phyloP scores from a whole-genome alignment of 2,113 vertebrate species.

The Pipa parva region DNA sequence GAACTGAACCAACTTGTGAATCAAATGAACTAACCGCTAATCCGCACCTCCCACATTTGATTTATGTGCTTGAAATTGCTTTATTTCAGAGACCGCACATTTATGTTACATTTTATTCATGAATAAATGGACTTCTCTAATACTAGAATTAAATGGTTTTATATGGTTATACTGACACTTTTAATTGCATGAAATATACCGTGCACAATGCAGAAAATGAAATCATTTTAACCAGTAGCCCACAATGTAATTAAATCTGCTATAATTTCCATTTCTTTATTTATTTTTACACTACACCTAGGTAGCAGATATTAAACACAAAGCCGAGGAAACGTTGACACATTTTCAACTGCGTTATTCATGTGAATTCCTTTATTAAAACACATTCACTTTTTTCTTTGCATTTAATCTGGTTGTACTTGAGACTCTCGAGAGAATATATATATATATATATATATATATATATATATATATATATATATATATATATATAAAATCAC shows the following conservation, averaged over 20 bases:
- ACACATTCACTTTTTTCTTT: conserved; percentile 21
- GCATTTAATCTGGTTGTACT: conserved; percentile 45
- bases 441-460: too few relatives aligned
- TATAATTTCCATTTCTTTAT: conserved; percentile 61
- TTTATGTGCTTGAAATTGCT: conserved; percentile 57
- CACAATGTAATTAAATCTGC: conserved; percentile 67
- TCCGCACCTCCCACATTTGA: too few relatives aligned
- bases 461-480: too few relatives aligned
- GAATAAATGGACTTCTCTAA: conserved; percentile 74
- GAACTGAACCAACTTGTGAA: too few relatives aligned
- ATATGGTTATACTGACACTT: conserved; percentile 63
- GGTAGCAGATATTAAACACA: conserved; percentile 54
- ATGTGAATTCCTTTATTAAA: conserved; percentile 49
- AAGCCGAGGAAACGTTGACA: conserved; percentile 55
- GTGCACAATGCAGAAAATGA: conserved; percentile 64
- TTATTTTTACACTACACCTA: conserved; percentile 52
- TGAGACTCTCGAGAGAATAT: conserved; percentile 48
- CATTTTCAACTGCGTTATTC: conserved; percentile 44
- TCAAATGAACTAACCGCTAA: too few relatives aligned
- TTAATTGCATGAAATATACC: conserved; percentile 72
- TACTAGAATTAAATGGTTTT: conserved; percentile 73
- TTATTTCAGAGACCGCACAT: conserved; percentile 64
- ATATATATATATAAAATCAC: not conserved
- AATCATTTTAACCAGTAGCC: conserved; percentile 66
- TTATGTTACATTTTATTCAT: conserved; percentile 66